These are phyloP conservation scores for Holotrichia oblita DNA, from an alignment of 1,140 invertebrate species.

Conservation along the genomic window DNA sequence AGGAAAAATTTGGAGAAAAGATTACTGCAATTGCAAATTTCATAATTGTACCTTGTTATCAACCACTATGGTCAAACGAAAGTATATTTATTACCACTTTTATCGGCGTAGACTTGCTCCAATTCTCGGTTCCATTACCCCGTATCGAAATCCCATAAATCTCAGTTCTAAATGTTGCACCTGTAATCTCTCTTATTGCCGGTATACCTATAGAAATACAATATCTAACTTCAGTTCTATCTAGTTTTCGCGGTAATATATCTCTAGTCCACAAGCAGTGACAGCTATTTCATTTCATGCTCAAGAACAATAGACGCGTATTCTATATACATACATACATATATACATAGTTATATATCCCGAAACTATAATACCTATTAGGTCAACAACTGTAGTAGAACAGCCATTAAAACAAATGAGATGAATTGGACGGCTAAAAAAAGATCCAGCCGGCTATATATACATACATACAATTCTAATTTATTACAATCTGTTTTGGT, in stretches of 20 bases:
- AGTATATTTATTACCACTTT: too few relatives aligned
- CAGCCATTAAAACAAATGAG: conserved; percentile 1
- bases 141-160: too few relatives aligned
- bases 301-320: neutral
- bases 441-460: neutral
- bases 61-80: too few relatives aligned
- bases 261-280: neutral
- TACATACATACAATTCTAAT: conserved; percentile 1
- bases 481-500: neutral
- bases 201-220: neutral
- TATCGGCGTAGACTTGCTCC: too few relatives aligned
- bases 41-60: too few relatives aligned
- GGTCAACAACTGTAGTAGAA: conserved; percentile 19
- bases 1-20: too few relatives aligned
- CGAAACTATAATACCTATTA: neutral
- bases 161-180: neutral
- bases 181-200: neutral
- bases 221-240: neutral
- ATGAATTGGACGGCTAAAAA: conserved; percentile 1
- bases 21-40: too few relatives aligned
- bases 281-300: neutral
- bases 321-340: neutral
- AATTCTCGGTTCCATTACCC: too few relatives aligned
- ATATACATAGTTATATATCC: neutral
- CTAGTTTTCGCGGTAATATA: neutral